These are phyloP conservation scores for Belgica antarctica DNA, from an alignment of 2,888 invertebrate genomes.

Conservation along the genomic window DNA sequence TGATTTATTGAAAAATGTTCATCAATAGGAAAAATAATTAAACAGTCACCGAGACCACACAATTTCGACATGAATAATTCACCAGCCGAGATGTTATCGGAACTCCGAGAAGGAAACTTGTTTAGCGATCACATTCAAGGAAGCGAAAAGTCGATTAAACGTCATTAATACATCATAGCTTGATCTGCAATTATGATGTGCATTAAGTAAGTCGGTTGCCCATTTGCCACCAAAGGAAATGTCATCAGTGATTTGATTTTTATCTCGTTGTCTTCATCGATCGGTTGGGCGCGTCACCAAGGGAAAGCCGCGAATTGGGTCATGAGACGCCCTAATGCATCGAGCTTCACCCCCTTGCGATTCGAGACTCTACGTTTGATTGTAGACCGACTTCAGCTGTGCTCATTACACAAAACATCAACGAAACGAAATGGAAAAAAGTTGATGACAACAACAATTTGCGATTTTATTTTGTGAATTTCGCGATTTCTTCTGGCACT, in stretches of 20 bases:
- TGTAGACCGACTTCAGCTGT: no score
- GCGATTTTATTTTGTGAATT: slow-evolving; percentile 17
- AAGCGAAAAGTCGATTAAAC: no score
- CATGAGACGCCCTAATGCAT: not conserved
- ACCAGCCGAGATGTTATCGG: not conserved
- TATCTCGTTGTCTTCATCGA: not conserved
- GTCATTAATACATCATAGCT: slow-evolving; percentile 18
- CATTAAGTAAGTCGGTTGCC: not conserved
- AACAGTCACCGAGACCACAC: not conserved
- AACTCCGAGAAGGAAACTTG: not conserved
- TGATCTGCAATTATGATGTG: slow-evolving; percentile 23
- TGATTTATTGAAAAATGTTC: not conserved
- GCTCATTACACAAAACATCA: not conserved
- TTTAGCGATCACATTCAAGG: no score
- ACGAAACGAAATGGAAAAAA: not conserved
- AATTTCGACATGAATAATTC: slow-evolving; percentile 26
- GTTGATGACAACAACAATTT: slow-evolving; percentile 21
- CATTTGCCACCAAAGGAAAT: slow-evolving; percentile 1
- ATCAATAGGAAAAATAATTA: not conserved
- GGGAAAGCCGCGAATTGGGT: not conserved
- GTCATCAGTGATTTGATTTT: not conserved
- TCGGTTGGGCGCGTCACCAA: no score
- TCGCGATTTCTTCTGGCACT: slow-evolving; percentile 13
- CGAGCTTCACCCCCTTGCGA: not conserved
- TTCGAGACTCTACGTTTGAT: not conserved